Evolutionary conservation across 2,888 invertebrate species (phyloP), one percentile per base, ranked within the genome.

Genomic region (Itoplectis maculator): DNA sequence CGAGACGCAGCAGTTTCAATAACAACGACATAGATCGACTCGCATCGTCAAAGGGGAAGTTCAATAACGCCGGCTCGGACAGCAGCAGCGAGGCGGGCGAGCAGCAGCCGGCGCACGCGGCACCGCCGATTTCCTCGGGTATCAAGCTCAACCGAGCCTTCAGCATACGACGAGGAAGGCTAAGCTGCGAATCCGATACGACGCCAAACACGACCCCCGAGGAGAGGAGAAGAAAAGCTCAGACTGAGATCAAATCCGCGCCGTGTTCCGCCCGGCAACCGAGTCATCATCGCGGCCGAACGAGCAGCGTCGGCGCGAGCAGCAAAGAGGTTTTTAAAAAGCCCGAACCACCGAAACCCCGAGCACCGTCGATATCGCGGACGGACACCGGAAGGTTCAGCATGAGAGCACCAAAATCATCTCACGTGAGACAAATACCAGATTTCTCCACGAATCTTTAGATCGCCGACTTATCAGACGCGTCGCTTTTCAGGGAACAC

Each of bases 361-460:
- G 88, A 69, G 81, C 86, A 23, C 92, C 92, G 59, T 92, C 93
- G 65, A 94, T 95, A 88, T 93, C 95, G 7, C 93, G 96, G 85
- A 94, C 94, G 23, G 96, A 96, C 88, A 94, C 94, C 79, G 95
- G 96, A 40, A 93, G 96, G 85, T 94, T 94, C 87, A 96, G 96
- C 89, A 94, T 96, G 88, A 93, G 96, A 88, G 93, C 94, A 87
- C 93, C 94, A 35, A 92, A 91, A 85, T 85, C 87, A 59, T 81
- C 88, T 59, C 88, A 88, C 73, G 90, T 90, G 84, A 86, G 83
- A 42, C 15, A n/a, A n/a, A n/a, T n/a, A n/a, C n/a, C n/a, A n/a
- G n/a, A n/a, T n/a, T n/a, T n/a, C n/a, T n/a, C n/a, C n/a, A n/a
- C n/a, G n/a, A n/a, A n/a, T n/a, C n/a, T 51, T 5, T 8, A 20